A percentile compares a stretch with the other conserved stretches of the same genome.
phyloP scores from a whole-genome alignment of 1,140 invertebrate species.

The Drosophila obscura region DNA sequence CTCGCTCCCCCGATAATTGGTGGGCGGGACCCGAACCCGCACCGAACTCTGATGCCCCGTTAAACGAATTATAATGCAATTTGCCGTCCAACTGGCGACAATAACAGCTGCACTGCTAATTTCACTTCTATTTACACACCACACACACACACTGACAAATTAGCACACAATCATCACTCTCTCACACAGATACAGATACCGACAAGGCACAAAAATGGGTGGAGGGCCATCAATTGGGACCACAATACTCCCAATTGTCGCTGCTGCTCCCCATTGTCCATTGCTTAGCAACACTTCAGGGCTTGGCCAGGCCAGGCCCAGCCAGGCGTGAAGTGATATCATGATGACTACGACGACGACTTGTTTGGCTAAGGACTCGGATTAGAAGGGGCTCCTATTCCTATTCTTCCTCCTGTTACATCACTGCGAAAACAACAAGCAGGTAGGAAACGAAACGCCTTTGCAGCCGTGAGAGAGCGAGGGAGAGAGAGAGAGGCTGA shows the following conservation, averaged over 20 bases:
- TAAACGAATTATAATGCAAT: constrained; percentile 67
- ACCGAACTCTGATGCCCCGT: constrained; percentile 3
- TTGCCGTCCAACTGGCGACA: constrained; percentile 37
- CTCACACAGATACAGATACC: constrained; percentile 9
- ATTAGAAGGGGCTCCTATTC: not conserved
- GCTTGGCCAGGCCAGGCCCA: too few relatives aligned
- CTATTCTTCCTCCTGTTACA: constrained; percentile 52
- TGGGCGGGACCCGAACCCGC: too few relatives aligned
- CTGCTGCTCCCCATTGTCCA: not conserved
- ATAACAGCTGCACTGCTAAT: constrained; percentile 48
- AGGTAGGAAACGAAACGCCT: constrained; percentile 19
- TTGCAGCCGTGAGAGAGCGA: constrained; percentile 21
- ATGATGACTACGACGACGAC: not conserved
- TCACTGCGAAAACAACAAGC: constrained; percentile 51
- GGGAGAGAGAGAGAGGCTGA: constrained; percentile 10
- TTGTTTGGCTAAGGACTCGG: constrained; percentile 60
- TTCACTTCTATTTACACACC: constrained; percentile 68
- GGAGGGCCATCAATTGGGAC: constrained; percentile 40
- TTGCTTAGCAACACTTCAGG: too few relatives aligned
- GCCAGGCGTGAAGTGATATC: constrained; percentile 10
- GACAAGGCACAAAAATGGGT: constrained; percentile 3
- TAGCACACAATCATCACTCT: constrained; percentile 51
- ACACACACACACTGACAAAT: constrained; percentile 38
- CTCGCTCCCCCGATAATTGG: constrained; percentile 20
- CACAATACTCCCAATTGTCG: constrained; percentile 29